Conservation (phyloP, 2,113 vertebrate species). For the Sitta europaea region DNA sequence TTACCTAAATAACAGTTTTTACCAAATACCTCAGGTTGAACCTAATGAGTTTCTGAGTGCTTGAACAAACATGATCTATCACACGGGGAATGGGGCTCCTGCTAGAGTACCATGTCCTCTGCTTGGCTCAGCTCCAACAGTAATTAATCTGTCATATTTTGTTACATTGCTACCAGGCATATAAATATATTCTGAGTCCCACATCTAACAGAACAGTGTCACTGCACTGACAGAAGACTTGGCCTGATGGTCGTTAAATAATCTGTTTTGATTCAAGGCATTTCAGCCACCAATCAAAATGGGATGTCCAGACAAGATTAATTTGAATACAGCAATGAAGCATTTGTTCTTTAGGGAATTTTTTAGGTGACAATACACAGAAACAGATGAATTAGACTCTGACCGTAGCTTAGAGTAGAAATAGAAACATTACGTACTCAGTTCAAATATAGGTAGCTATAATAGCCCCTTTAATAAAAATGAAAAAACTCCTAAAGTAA, state of each 20-base stretch:
- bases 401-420: not conserved
- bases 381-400: not conserved
- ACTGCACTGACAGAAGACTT: not conserved
- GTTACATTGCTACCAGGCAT: constrained; percentile 10
- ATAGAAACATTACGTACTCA: not conserved
- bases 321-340: not conserved
- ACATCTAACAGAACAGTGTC: not conserved
- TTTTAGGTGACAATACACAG: not conserved
- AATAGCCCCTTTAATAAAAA: not conserved
- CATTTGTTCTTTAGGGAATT: not conserved
- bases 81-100: not conserved
- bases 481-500: not conserved
- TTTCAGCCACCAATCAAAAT: not conserved
- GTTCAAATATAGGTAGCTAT: not conserved
- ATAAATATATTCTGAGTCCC: constrained; percentile 30
- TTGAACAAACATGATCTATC: constrained; percentile 30
- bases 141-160: constrained; percentile 68
- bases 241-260: not conserved
- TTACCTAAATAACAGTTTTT: not conserved
- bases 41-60: constrained; percentile 60
- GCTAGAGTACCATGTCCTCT: constrained; percentile 15
- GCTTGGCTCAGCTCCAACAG: constrained; percentile 38
- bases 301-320: not conserved
- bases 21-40: constrained; percentile 12
- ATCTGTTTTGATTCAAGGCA: not conserved